Evolutionary conservation across 2,888 invertebrate species (phyloP).

Genomic region (Morpho achilles): DNA sequence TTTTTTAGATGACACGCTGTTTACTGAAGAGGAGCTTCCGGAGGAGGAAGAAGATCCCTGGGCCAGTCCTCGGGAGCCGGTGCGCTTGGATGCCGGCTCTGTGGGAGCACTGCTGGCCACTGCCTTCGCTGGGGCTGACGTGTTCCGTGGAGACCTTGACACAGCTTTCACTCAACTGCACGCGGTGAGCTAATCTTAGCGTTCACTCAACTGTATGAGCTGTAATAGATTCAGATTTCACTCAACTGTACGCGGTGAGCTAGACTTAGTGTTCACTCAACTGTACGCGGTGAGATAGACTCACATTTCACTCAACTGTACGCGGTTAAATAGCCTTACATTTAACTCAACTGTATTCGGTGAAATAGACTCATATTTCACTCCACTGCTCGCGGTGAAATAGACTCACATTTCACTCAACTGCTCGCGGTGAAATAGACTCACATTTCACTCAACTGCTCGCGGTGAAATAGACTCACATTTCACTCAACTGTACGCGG

Average conservation of each 20-base stretch:
- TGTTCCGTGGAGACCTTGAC: conserved; percentile 52
- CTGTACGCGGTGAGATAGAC: conserved; percentile 39
- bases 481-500: too few species aligned
- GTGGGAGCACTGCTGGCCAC: conserved; percentile 50
- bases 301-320: conserved; percentile 15
- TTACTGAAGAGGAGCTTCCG: conserved; percentile 47
- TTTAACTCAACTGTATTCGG: too few species aligned
- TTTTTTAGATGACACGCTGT: conserved; percentile 50
- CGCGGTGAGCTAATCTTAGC: conserved; percentile 37
- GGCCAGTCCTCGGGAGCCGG: conserved; percentile 32
- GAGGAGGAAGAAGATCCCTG: conserved; percentile 48
- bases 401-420: too few species aligned
- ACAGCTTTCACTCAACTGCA: conserved; percentile 52
- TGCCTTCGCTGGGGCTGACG: conserved; percentile 44
- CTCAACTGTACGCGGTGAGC: conserved; percentile 52
- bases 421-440: too few species aligned
- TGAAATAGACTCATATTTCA: too few species aligned
- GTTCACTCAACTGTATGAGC: conserved; percentile 26
- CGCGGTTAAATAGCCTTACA: too few species aligned
- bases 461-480: too few species aligned
- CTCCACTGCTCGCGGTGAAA: too few species aligned
- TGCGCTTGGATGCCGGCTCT: conserved; percentile 38
- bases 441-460: too few species aligned
- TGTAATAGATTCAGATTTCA: conserved; percentile 54
- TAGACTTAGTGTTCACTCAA: too few species aligned